Conservation (phyloP, 2,888 invertebrate species). For the Cantharis rustica region DNA sequence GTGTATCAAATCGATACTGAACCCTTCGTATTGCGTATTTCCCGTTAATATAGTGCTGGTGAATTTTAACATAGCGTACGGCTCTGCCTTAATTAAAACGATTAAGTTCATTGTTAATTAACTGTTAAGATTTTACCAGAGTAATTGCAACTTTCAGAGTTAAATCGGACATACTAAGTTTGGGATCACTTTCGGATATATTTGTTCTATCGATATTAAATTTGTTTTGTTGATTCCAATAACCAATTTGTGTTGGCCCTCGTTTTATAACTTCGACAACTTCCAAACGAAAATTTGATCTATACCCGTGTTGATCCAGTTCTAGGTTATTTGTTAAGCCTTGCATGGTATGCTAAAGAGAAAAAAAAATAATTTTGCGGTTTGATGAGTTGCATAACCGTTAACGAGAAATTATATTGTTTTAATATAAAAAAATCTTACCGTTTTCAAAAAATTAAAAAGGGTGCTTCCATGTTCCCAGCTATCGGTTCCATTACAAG, state of each 20-base stretch:
- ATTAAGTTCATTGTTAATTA: neutral
- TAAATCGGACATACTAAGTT: constrained; percentile 70
- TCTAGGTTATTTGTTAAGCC: constrained; percentile 54
- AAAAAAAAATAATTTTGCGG: neutral
- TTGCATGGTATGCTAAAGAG: constrained; percentile 45
- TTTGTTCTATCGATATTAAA: constrained; percentile 53
- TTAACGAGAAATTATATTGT: neutral
- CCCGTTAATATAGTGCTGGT: constrained; percentile 56
- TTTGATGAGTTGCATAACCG: neutral
- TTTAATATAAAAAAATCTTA: too few relatives aligned
- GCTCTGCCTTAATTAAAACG: constrained; percentile 60
- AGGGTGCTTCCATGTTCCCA: constrained; percentile 85
- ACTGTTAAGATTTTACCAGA: constrained; percentile 60
- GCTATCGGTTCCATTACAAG: constrained; percentile 65
- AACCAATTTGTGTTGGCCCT: constrained; percentile 50
- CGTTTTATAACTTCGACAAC: constrained; percentile 53
- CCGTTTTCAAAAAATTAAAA: constrained; percentile 81
- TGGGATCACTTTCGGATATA: constrained; percentile 47
- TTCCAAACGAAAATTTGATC: constrained; percentile 53
- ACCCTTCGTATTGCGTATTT: constrained; percentile 66
- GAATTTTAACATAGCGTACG: constrained; percentile 67
- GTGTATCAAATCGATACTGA: constrained; percentile 66
- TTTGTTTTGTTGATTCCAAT: constrained; percentile 51
- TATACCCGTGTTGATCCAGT: constrained; percentile 53
- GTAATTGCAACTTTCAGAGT: constrained; percentile 74